phyloP scores from a whole-genome alignment of 2,113 vertebrate species.

The Brachionichthys hirsutus region DNA sequence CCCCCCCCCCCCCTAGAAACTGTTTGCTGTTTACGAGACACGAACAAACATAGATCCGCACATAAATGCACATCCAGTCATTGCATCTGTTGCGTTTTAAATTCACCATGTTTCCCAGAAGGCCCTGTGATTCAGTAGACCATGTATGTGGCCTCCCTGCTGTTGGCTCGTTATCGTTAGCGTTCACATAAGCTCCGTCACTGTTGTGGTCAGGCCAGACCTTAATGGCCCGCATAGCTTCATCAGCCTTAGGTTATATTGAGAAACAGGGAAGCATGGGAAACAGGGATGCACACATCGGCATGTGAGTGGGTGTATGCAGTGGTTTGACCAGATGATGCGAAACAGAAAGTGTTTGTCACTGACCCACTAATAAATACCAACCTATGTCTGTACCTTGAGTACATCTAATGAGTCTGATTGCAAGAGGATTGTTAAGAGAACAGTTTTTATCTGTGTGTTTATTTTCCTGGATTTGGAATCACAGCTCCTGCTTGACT shows the following conservation, averaged over 20 bases:
- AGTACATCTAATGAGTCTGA: slow-evolving; percentile 31
- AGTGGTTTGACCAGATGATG: slow-evolving; percentile 30
- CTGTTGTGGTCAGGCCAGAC: slow-evolving; percentile 65
- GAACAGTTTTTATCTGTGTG: slow-evolving; percentile 10
- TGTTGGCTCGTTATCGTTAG: slow-evolving; percentile 63
- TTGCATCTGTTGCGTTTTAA: slow-evolving; percentile 73
- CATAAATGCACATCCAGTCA: slow-evolving; percentile 42
- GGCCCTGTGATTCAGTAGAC: slow-evolving; percentile 65
- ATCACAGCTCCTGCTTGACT: slow-evolving; percentile 33
- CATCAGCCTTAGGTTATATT: slow-evolving; percentile 51
- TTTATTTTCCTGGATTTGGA: slow-evolving; percentile 35
- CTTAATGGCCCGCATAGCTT: slow-evolving; percentile 60
- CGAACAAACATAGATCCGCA: slow-evolving; percentile 49
- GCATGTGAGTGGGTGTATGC: slow-evolving; percentile 20
- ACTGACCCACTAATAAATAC: slow-evolving; percentile 44
- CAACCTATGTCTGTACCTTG: slow-evolving; percentile 10
- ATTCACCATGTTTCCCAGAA: slow-evolving; percentile 68
- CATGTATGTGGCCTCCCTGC: slow-evolving; percentile 55
- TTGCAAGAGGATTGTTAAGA: slow-evolving; percentile 34
- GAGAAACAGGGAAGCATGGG: slow-evolving; percentile 21
- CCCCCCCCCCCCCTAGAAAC: slow-evolving; percentile 52
- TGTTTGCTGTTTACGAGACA: slow-evolving; percentile 68
- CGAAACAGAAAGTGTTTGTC: slow-evolving; percentile 25
- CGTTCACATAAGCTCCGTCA: slow-evolving; percentile 58
- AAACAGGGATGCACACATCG: slow-evolving; percentile 19